phyloP scores from a whole-genome alignment of 2,797 vertebrate species.

The Crenichthys baileyi region DNA sequence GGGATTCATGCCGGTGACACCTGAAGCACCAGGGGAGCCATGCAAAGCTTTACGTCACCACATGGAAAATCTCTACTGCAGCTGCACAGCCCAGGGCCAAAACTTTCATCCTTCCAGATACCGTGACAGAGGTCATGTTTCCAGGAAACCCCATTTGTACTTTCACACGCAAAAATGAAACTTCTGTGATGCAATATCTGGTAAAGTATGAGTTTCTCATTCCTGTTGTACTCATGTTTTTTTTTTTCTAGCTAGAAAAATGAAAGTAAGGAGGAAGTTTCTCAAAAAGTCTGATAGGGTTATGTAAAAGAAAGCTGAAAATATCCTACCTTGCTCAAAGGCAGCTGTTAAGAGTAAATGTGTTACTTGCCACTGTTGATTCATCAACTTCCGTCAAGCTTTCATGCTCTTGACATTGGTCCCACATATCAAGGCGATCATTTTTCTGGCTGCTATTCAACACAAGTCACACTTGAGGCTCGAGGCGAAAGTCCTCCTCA shows the following conservation, averaged over 20 bases:
- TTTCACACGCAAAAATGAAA: slow-evolving; percentile 41
- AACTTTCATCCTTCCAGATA: slow-evolving; percentile 34
- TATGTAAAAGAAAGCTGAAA: slow-evolving; percentile 38
- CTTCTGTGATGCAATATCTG: slow-evolving; percentile 53
- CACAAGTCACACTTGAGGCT: slow-evolving; percentile 48
- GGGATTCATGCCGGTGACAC: slow-evolving; percentile 17
- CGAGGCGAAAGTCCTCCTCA: slow-evolving; percentile 48
- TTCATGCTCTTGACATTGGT: slow-evolving; percentile 59
- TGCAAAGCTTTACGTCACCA: slow-evolving; percentile 36
- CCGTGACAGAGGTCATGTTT: slow-evolving; percentile 38
- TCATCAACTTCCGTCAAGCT: slow-evolving; percentile 57
- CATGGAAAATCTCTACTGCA: slow-evolving; percentile 39
- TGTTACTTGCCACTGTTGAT: slow-evolving; percentile 67
- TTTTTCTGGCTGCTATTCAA: slow-evolving; percentile 60
- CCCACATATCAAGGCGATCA: slow-evolving; percentile 51
- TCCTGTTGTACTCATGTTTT: slow-evolving; percentile 27
- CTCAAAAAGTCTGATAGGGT: slow-evolving; percentile 14
- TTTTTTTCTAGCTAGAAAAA: slow-evolving; percentile 28
- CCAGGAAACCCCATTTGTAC: slow-evolving; percentile 49
- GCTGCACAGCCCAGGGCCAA: slow-evolving; percentile 14
- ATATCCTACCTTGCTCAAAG: slow-evolving; percentile 67
- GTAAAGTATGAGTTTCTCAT: slow-evolving; percentile 36
- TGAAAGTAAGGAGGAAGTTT: slow-evolving; percentile 24
- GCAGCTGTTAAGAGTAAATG: slow-evolving; percentile 63
- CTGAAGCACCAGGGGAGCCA: slow-evolving; percentile 19